A percentile compares a stretch with the other conserved stretches of the same genome.
These are phyloP conservation scores for Syritta pipiens DNA, from an alignment of 2,888 invertebrate genomes.

Conservation along the genomic window DNA sequence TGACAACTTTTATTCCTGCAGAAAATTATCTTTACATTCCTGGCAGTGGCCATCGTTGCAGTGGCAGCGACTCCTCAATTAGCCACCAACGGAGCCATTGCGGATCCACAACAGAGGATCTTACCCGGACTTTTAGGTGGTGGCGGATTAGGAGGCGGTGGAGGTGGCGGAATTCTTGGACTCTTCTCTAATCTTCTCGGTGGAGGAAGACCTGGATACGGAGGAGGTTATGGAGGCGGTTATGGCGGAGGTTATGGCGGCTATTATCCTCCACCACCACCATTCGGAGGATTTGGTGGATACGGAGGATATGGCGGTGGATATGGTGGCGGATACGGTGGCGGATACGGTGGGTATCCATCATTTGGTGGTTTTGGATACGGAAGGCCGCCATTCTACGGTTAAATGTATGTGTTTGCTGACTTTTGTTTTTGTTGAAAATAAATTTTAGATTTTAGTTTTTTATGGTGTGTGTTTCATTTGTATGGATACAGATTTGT, in stretches of 20 bases:
- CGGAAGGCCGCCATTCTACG: slow-evolving; percentile 18
- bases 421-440: not conserved
- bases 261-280: not conserved
- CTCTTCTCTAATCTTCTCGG: slow-evolving; percentile 14
- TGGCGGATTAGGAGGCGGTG: not conserved
- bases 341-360: not conserved
- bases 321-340: not conserved
- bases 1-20: not conserved
- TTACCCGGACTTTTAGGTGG: slow-evolving; percentile 16
- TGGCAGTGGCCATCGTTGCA: not conserved
- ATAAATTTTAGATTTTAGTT: not conserved
- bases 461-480: no score
- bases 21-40: slow-evolving; percentile 1
- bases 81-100: no score
- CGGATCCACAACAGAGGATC: not conserved
- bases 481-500: no score
- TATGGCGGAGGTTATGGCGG: not conserved
- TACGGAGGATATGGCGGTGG: not conserved
- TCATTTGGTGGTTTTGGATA: slow-evolving; percentile 15
- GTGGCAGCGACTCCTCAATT: not conserved
- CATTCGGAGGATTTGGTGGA: not conserved
- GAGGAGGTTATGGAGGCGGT: not conserved
- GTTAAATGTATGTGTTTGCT: not conserved
- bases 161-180: not conserved
- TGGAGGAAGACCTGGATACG: slow-evolving; percentile 5